Evolutionary conservation across 1,140 invertebrate species (phyloP), one percentile per base, ranked within the genome.

Genomic region (Sycophila sp.): DNA sequence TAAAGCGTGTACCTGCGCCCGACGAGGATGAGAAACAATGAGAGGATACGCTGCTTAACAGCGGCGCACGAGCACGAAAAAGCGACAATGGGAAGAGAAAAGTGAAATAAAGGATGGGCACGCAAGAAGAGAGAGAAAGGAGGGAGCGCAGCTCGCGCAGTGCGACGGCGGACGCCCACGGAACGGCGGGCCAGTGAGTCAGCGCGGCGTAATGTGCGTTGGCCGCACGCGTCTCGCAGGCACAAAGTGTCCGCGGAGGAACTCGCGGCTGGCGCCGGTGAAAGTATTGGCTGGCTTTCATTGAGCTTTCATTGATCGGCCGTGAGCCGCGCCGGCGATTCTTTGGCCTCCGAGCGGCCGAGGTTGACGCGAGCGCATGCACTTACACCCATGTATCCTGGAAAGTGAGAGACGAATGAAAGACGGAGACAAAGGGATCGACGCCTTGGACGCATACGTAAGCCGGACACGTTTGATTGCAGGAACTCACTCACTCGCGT

Each of bases 281-380:
- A 74, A 79, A 80, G 51, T 77, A 75, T 73, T 80, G 79, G 47
- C 79, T 71, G 72, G 53, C 60, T 40, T 42, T 73, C 78, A 80
- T 80, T 81, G 59, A 79, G 66, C 49, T 42, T 19, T 67, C 78
- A 80, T 80, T 79, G 75, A 81, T 74, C 63, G 55, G 6, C 11
- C 59, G 36, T 2, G 56, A 17, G 1, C 11, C 4, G 2, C 4
- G 0, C 7, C 8, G 58, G 3, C 40, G 6, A 40, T 45, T 45
- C 22, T 34, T 32, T 62, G 15, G 10, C 28, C 26, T n/a, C 34
- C 8, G 32, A 13, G n/a, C n/a, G n/a, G 7, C 4, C 28, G 30
- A 5, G 49, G 13, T 15, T 4, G n/a, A n/a, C n/a, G n/a, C 1
- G 19, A 26, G 24, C n/a, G n/a, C n/a, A 22, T n/a, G n/a, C n/a